These are phyloP conservation scores for Halictus quadricinctus DNA, from an alignment of 2,888 invertebrate genomes.

Conservation along the genomic window DNA sequence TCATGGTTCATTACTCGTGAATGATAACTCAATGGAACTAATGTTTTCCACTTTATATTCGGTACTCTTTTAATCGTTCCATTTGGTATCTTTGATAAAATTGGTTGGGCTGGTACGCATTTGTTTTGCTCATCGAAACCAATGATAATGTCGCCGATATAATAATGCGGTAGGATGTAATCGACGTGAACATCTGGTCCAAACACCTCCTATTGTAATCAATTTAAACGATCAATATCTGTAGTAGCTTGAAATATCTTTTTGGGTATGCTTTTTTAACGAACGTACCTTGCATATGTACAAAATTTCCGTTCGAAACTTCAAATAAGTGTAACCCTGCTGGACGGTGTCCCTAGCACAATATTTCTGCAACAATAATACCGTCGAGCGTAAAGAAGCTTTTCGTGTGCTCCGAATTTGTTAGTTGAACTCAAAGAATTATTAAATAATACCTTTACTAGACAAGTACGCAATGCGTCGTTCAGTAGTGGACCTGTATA, in stretches of 20 bases:
- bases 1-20: slow-evolving; percentile 42
- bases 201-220: slow-evolving; percentile 77
- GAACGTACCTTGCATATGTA: slow-evolving; percentile 25
- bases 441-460: slow-evolving; percentile 29
- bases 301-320: slow-evolving; percentile 20
- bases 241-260: neutral
- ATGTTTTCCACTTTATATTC: slow-evolving; percentile 83
- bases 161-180: slow-evolving; percentile 87
- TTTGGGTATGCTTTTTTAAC: neutral
- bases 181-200: slow-evolving; percentile 59
- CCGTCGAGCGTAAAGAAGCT: neutral
- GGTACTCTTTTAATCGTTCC: slow-evolving; percentile 71
- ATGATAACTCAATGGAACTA: slow-evolving; percentile 83
- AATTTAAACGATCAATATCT: neutral
- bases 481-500: slow-evolving; percentile 22
- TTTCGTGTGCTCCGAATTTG: neutral
- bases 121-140: slow-evolving; percentile 84
- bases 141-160: slow-evolving; percentile 86
- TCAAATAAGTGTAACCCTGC: neutral
- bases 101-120: slow-evolving; percentile 79
- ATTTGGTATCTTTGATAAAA: slow-evolving; percentile 56
- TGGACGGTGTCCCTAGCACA: accelerated
- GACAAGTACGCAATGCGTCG: neutral
- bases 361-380: slow-evolving; percentile 23
- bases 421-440: too few relatives aligned